Conservation (phyloP, 2,888 invertebrate genomes). For the Ophion ventricosus region DNA sequence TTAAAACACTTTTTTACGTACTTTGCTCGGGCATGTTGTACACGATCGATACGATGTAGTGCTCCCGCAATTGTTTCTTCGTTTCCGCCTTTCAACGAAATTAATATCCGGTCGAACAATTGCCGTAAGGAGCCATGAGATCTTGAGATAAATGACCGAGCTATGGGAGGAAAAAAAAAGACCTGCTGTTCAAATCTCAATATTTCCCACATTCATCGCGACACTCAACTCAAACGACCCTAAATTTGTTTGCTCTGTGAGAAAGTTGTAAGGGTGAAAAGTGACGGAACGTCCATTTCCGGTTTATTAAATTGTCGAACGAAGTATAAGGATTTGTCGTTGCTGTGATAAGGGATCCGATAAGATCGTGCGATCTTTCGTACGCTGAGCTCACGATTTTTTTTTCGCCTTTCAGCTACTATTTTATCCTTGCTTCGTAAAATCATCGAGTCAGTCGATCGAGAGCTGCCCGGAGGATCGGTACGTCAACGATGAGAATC, state of each 20-base stretch:
- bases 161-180: background rate
- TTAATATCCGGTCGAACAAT: background rate
- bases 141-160: background rate
- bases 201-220: background rate
- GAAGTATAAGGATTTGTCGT: background rate
- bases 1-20: too few species aligned
- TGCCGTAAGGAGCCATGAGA: background rate
- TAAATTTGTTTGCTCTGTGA: background rate
- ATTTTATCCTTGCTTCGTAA: background rate
- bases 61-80: background rate
- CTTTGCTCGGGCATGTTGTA: too few species aligned
- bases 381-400: background rate
- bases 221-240: background rate
- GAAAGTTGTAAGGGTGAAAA: background rate
- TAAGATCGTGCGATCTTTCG: background rate
- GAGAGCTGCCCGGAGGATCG: background rate
- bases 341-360: background rate
- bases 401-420: too few species aligned
- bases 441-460: background rate
- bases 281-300: too few species aligned
- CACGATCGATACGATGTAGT: too few species aligned
- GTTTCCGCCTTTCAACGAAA: constrained; percentile 1
- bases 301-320: background rate
- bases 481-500: too few species aligned
- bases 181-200: background rate